Evolutionary conservation across 2,113 vertebrate species (phyloP), one percentile per base, ranked within the genome.

Genomic region (Megaceryle maxima): DNA sequence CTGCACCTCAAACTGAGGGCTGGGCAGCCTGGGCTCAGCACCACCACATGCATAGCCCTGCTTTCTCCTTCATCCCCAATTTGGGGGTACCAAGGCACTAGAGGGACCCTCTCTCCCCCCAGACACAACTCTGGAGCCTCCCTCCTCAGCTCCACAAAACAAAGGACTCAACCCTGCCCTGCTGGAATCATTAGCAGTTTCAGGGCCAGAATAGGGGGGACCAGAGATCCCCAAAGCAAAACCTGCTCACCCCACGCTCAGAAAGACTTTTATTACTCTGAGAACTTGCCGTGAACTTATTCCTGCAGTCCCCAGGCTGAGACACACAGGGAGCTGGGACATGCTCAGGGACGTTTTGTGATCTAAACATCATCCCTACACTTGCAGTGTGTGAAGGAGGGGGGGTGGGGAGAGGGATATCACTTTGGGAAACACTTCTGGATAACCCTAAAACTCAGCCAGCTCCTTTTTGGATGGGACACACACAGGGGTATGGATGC

Each of bases 271-370:
- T 43, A 20, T 51, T 28, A 6, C 13, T 6, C 24, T 1, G 3
- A 15, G 21, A 51, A 44, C 25, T 46, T 5, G 0, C 2, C 5
- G 3, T 62, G 2, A 1, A 43, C 5, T 17, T 29, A 18, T 33
- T 16, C 16, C 28, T 13, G 18, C 37, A 35, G 8, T 26, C 55
- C 5, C 7, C 11, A 5, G 43, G 22, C 18, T 35, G 70, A 44
- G 41, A 5, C 5, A 5, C 2, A 3, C 7, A 3, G 11, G 50
- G 51, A 70, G 25, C 31, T 3, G 22, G 24, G 43, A 18, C 13
- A 10, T 4, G 1, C 26, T 16, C 4, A 3, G n/a, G 76, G 64
- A 82, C 20, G 0, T 10, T 16, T 10, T 39, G n/a, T 5, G 51
- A 16, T 31, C 11, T 5, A 2, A 70, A 39, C 39, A 22, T 66